Evolutionary conservation across 2,888 invertebrate genomes (phyloP), one percentile per base, ranked within the genome.

Genomic region (Epistrophe eligans): DNA sequence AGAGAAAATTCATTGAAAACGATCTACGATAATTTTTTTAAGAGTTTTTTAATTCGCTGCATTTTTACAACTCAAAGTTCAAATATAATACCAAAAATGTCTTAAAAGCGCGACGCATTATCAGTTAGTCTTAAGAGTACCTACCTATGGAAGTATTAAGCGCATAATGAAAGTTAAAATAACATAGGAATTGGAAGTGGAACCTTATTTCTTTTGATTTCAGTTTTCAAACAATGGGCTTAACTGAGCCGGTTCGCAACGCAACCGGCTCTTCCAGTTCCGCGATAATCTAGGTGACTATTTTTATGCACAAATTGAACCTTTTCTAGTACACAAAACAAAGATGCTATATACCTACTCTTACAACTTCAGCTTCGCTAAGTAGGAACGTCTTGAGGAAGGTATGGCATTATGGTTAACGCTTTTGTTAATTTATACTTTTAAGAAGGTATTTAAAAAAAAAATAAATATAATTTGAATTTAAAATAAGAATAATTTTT

Each of bases 251-350:
- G 71, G 70, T 73, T 66, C 50, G 60, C 66, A 92, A 92, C 92
- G 71, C 66, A 92, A 92, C 92, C 91, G 91, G 92, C 91, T 91
- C 91, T 91, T 91, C 91, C 92, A 92, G 91, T 92, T 92, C 90
- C 90, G 91, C 90, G 92, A 91, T 92, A 91, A 92, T 92, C 92
- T 92, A 91, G 92, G 92, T 92, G 91, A 92, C 92, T 88, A 85
- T 84, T 84, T 84, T 80, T 81, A 62, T 79, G 76, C 83, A 72
- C 50, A 62, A 40, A 58, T 64, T 40, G 52, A 79, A 64, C 60
- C 58, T 73, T 32, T 55, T 43, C 28, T 70, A 28, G 17, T 35
- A 13, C 35, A n/a, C 13, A 24, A 15, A 8, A 32, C 13, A 50
- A 38, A 67, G 19, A 8, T 19, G 67, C 5, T 24, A 2, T n/a